Conservation (phyloP, 2,888 invertebrate genomes). For the Drosophila neotestacea region DNA sequence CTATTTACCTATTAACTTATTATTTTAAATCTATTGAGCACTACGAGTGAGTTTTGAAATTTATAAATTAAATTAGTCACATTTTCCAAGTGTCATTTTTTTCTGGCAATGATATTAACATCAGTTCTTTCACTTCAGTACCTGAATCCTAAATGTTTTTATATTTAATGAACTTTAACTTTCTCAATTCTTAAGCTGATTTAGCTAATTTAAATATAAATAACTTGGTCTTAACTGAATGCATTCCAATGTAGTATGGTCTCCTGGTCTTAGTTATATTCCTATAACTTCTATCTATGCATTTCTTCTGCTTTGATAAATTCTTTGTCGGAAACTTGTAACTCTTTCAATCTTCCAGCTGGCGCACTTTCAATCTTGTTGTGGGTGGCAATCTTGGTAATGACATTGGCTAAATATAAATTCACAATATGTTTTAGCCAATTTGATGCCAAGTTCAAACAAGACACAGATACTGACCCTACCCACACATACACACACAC, state of each 20-base stretch:
- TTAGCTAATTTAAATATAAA: no score
- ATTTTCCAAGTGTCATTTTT: no score
- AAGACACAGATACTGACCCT: constrained; percentile 45
- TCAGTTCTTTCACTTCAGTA: no score
- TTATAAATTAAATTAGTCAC: no score
- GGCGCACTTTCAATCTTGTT: constrained; percentile 22
- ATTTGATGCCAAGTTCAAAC: constrained; percentile 65
- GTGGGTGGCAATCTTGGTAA: constrained; percentile 50
- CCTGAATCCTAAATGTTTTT: no score
- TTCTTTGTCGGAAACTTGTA: neutral
- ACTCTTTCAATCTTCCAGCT: constrained; percentile 17
- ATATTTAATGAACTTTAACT: no score
- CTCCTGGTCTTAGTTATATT: neutral
- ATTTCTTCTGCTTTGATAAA: neutral
- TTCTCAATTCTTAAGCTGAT: no score
- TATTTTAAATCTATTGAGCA: no score
- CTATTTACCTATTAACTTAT: no score
- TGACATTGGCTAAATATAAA: constrained; percentile 64
- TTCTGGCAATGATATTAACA: no score
- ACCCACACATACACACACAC: constrained; percentile 33
- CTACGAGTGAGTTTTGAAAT: no score
- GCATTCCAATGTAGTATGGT: neutral
- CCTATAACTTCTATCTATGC: neutral
- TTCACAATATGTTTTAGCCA: constrained; percentile 61
- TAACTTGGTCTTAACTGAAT: neutral